These are phyloP conservation scores for Drosophila koepferae DNA, from an alignment of 2,888 invertebrate species.

Conservation along the genomic window DNA sequence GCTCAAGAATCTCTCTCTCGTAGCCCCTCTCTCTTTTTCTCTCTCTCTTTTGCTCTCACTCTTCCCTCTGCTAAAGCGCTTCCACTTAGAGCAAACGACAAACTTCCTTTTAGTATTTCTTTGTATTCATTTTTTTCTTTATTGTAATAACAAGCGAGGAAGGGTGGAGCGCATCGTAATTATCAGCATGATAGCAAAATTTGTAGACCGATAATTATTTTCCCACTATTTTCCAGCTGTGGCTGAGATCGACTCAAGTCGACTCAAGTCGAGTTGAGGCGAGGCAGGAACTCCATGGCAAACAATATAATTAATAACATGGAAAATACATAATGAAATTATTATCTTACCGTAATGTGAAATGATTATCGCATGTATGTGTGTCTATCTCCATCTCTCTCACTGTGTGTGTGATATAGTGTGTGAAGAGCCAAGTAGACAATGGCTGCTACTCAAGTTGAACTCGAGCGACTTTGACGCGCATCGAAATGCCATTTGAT, in stretches of 20 bases:
- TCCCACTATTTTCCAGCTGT: slow-evolving; percentile 65
- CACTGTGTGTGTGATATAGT: slow-evolving; percentile 35
- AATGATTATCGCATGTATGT: slow-evolving; percentile 66
- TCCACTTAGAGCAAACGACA: slow-evolving; percentile 58
- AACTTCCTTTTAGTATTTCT: slow-evolving; percentile 52
- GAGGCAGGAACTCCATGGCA: slow-evolving; percentile 59
- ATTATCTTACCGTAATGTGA: slow-evolving; percentile 78
- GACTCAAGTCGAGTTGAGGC: background rate
- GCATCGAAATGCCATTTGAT: slow-evolving; percentile 60
- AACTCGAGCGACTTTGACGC: slow-evolving; percentile 57
- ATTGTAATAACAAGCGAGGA: slow-evolving; percentile 3
- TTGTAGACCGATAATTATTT: slow-evolving; percentile 76
- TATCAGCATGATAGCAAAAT: slow-evolving; percentile 75
- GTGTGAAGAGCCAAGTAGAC: slow-evolving; percentile 61
- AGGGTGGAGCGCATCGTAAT: slow-evolving; percentile 46
- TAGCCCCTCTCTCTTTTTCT: background rate
- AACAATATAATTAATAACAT: slow-evolving; percentile 78
- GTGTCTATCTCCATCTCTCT: slow-evolving; percentile 17
- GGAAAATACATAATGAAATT: slow-evolving; percentile 80
- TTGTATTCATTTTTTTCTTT: background rate
- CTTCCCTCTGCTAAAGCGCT: background rate
- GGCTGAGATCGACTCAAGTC: slow-evolving; percentile 15
- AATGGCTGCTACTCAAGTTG: slow-evolving; percentile 62
- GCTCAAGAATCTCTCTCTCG: background rate
- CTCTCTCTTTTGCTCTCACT: too few species aligned